These are phyloP conservation scores for Agapornis canus DNA, from an alignment of 2,797 vertebrate genomes.

Conservation along the genomic window DNA sequence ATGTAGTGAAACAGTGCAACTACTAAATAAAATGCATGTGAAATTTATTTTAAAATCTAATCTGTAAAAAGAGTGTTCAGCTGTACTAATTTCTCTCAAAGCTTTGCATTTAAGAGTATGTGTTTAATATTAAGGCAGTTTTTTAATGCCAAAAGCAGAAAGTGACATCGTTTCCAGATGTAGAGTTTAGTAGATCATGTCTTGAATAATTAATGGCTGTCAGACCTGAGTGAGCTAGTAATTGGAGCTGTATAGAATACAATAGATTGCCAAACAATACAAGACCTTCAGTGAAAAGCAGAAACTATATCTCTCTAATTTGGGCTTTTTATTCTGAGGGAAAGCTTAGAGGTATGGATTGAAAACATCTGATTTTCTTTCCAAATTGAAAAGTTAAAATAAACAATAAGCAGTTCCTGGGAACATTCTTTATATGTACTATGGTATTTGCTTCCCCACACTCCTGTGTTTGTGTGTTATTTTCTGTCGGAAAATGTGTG, in stretches of 20 bases:
- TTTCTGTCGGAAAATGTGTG: conserved; percentile 10
- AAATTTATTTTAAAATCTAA: conserved; percentile 34
- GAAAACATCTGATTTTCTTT: conserved; percentile 29
- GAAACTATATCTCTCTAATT: conserved; percentile 25
- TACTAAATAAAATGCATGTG: conserved; percentile 17
- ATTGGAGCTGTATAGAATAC: conserved; percentile 46
- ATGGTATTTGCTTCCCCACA: background rate
- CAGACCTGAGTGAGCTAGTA: conserved; percentile 52
- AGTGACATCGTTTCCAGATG: conserved; percentile 70
- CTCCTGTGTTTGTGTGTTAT: background rate
- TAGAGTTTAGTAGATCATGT: conserved; percentile 65
- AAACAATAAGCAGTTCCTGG: background rate
- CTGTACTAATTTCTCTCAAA: conserved; percentile 24
- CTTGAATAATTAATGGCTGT: conserved; percentile 67
- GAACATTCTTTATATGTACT: background rate
- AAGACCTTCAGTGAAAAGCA: conserved; percentile 46
- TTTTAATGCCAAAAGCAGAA: conserved; percentile 60
- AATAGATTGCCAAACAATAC: conserved; percentile 65
- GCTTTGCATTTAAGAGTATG: conserved; percentile 20
- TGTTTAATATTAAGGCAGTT: conserved; percentile 51
- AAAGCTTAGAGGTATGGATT: background rate
- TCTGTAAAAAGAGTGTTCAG: background rate
- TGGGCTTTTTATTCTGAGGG: conserved; percentile 3
- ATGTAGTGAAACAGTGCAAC: background rate
- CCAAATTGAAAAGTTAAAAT: background rate